Evolutionary conservation across 2,797 vertebrate genomes (phyloP), one percentile per base, ranked within the genome.

Genomic region (Alcedo atthis): DNA sequence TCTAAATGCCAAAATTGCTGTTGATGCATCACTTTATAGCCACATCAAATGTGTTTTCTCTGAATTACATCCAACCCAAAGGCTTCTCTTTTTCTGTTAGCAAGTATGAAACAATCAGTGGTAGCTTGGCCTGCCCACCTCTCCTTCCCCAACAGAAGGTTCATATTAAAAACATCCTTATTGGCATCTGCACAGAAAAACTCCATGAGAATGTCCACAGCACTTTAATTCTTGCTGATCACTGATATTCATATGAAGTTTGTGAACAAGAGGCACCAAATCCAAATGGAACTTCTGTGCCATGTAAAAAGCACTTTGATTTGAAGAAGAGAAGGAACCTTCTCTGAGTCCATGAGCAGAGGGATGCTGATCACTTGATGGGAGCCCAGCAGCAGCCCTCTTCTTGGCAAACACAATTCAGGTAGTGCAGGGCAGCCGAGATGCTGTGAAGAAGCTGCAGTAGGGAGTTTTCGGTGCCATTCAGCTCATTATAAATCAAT

Each of bases 401-500:
- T 80, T 40, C 70, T 85, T 73, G 26, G 35, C 83, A 45, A 53
- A 54, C 83, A 24, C 63, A 84, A 80, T 95, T 49, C 48, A 53
- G 89, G 46, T 22, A 76, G 61, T 83, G 20, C 43, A 66, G 42
- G 24, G 43, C 26, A 24, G 63, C 49, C 64, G 79, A 91, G 70
- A 58, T 59, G 28, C 58, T 53, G 51, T 66, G 67, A 91, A n/a
- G 40, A 53, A 57, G n/a, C 30, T 35, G 40, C 53, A 54, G 14
- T 42, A 81, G 53, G 76, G 57, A 81, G 46, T 63, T 94, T 94
- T 55, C 73, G 58, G 71, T 78, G 37, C 63, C 10, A 13, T 87
- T 94, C 51, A 40, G 69, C 33, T 89, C 77, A 87, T 94, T 95
- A 85, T 86, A 93, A 94, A 91, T 94, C 66, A 77, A 75, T 95